Evolutionary conservation across 2,888 invertebrate genomes (phyloP).

Genomic region (Eupithecia pulchellata): DNA sequence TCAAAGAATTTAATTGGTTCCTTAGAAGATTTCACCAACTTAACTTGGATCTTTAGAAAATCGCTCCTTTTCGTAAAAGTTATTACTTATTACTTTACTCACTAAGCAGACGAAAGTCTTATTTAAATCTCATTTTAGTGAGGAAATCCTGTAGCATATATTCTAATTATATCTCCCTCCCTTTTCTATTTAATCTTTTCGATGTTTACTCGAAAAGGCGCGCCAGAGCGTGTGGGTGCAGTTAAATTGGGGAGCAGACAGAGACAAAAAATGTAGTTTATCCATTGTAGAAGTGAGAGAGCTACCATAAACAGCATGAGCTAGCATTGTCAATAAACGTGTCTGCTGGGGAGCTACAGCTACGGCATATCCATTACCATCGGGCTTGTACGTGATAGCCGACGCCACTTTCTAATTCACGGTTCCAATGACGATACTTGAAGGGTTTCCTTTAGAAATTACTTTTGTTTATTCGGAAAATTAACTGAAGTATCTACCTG

Average conservation of each 20-base stretch:
- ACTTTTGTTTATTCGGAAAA: conserved; percentile 24
- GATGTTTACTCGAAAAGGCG: conserved; percentile 82
- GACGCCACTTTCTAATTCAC: conserved; percentile 73
- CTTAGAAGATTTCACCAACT: conserved; percentile 21
- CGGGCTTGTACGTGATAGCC: conserved; percentile 63
- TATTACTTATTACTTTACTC: conserved; percentile 22
- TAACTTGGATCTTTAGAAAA: conserved; percentile 14
- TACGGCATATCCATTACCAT: conserved; percentile 71
- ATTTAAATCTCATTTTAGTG: conserved; percentile 48
- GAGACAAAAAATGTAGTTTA: conserved; percentile 71
- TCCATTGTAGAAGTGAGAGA: conserved; percentile 69
- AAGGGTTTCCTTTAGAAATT: conserved; percentile 34
- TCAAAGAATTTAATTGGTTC: conserved; percentile 26
- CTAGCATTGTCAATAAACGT: conserved; percentile 73
- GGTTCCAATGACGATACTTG: conserved; percentile 50
- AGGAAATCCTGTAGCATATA: conserved; percentile 70
- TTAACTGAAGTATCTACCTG: conserved; percentile 10
- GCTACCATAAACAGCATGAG: conserved; percentile 52
- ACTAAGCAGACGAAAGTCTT: conserved; percentile 24
- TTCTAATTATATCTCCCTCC: conserved; percentile 83
- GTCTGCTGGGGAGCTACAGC: conserved; percentile 66
- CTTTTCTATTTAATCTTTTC: conserved; percentile 81
- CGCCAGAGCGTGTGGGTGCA: conserved; percentile 80
- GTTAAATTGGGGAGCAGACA: conserved; percentile 79
- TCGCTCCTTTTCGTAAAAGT: conserved; percentile 15